Conservation (phyloP, 2,888 invertebrate genomes). For the Idaea straminata region DNA sequence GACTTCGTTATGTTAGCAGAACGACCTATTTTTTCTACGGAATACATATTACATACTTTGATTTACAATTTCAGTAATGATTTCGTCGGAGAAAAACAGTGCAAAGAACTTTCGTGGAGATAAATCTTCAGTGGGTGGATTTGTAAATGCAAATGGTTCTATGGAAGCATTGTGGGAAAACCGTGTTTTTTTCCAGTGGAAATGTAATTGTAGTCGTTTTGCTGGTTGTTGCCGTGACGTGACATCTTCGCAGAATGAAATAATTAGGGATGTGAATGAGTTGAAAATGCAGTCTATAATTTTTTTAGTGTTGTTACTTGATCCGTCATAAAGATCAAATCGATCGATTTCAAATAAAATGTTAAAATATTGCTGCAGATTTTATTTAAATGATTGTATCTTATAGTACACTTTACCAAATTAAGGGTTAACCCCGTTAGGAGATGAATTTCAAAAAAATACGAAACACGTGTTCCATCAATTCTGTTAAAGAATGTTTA, state of each 20-base stretch:
- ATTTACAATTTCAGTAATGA: constrained; percentile 8
- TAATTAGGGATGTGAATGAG: too few relatives aligned
- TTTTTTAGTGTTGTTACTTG: too few relatives aligned
- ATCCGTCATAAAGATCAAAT: too few relatives aligned
- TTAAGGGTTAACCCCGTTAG: constrained; percentile 15
- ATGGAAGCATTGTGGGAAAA: constrained; percentile 12
- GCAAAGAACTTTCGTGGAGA: constrained; percentile 6
- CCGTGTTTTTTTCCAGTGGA: constrained; percentile 14
- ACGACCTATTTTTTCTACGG: constrained; percentile 12
- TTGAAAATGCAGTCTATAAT: too few relatives aligned
- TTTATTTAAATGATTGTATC: neutral
- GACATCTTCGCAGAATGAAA: constrained; percentile 7
- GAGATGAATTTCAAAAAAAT: too few relatives aligned
- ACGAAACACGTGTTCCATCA: too few relatives aligned
- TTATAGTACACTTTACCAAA: neutral
- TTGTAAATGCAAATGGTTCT: constrained; percentile 9
- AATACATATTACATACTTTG: constrained; percentile 17
- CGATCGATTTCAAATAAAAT: too few relatives aligned
- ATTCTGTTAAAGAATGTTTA: too few relatives aligned
- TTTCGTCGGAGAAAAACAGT: constrained; percentile 15
- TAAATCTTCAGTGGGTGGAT: constrained; percentile 9
- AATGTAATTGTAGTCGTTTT: constrained; percentile 11
- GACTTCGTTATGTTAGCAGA: constrained; percentile 18
- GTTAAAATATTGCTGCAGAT: too few relatives aligned
- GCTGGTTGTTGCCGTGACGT: constrained; percentile 8